Evolutionary conservation across 2,888 invertebrate genomes (phyloP).

Genomic region (Charanyca ferruginea): DNA sequence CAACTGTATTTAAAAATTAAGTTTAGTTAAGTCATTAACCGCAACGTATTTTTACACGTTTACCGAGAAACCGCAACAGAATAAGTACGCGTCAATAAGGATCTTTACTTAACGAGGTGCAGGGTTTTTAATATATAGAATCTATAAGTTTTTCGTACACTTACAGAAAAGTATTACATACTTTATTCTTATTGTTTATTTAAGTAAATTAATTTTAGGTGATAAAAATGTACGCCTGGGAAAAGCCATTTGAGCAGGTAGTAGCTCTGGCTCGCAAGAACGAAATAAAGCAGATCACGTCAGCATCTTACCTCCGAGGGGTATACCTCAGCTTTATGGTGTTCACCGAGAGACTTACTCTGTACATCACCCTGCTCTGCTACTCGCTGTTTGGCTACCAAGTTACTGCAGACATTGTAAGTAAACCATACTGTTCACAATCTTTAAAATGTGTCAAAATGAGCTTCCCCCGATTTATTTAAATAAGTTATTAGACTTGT

Average conservation of each 20-base stretch:
- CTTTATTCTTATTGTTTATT: background rate
- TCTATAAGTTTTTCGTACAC: background rate
- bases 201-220: constrained; percentile 90
- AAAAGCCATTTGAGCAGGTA: constrained; percentile 96
- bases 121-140: constrained; percentile 16
- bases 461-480: background rate
- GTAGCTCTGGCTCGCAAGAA: constrained; percentile 94
- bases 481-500: background rate
- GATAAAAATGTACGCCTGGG: constrained; percentile 99
- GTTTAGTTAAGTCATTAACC: constrained; percentile 7
- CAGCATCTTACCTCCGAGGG: constrained; percentile 92
- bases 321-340: constrained; percentile 94
- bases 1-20: constrained; percentile 1
- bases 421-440: constrained; percentile 55
- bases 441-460: background rate
- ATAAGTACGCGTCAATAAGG: background rate
- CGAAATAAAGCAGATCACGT: constrained; percentile 92
- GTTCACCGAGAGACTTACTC: constrained; percentile 96
- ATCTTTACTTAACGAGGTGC: constrained; percentile 1
- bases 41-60: constrained; percentile 10
- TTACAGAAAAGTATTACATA: constrained; percentile 4
- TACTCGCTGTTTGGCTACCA: constrained; percentile 93
- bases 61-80: constrained; percentile 24
- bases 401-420: constrained; percentile 90
- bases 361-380: constrained; percentile 95